Percentiles rank a stretch among this genome's conserved stretches.
Conservation (phyloP, 2,888 invertebrate genomes). For the Drosophila mercatorum region DNA sequence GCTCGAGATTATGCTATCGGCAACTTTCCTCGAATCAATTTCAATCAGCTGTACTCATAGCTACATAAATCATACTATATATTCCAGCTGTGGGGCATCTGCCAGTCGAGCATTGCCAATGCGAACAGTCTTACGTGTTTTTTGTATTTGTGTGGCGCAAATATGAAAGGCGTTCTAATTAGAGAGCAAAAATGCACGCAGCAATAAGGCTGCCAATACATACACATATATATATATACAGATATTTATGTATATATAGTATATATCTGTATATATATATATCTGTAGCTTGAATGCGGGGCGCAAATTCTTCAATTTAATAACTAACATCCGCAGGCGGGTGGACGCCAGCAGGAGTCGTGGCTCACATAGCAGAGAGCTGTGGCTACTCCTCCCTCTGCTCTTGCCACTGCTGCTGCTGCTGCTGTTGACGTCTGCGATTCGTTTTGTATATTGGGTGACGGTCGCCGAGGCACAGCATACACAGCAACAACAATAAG, state of each 20-base stretch:
- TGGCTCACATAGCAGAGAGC: not conserved
- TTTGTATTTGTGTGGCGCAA: constrained; percentile 45
- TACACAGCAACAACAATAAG: constrained; percentile 13
- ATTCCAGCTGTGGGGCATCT: not conserved
- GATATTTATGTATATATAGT: not conserved
- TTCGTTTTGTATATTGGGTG: constrained; percentile 36
- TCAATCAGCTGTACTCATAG: not conserved
- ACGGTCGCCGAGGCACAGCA: constrained; percentile 18
- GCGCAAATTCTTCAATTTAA: constrained; percentile 81
- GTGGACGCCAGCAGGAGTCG: constrained; percentile 14
- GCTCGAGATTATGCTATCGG: too few species aligned
- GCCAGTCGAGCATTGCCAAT: not conserved
- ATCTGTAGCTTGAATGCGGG: constrained; percentile 41
- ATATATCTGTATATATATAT: not conserved
- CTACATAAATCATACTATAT: not conserved
- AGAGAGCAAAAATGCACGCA: constrained; percentile 76
- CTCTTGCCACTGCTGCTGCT: not conserved
- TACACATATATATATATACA: not conserved
- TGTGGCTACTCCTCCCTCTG: constrained; percentile 5
- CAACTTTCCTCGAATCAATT: too few species aligned
- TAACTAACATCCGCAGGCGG: constrained; percentile 77
- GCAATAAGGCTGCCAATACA: constrained; percentile 57
- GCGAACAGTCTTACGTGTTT: not conserved
- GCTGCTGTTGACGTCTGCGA: constrained; percentile 18
- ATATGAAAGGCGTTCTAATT: constrained; percentile 79